Conservation (phyloP, 2,113 vertebrate species). For the Montifringilla adamsi region DNA sequence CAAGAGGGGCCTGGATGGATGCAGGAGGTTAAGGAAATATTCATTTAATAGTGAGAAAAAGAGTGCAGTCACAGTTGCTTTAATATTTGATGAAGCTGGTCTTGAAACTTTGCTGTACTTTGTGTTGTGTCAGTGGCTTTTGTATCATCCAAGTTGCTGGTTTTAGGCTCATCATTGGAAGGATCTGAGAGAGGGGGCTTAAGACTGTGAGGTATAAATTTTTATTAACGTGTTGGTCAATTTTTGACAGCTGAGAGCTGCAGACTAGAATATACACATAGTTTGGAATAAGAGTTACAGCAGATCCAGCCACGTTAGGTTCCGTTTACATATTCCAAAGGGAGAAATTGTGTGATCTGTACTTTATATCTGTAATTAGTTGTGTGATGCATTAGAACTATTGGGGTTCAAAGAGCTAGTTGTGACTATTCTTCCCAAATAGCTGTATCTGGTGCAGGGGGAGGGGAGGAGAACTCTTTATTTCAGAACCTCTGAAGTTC, state of each 20-base stretch:
- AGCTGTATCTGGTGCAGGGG: background rate
- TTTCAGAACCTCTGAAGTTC: constrained; percentile 20
- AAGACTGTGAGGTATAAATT: background rate
- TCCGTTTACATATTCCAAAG: background rate
- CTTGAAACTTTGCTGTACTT: background rate
- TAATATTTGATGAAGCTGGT: background rate
- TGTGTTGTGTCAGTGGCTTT: background rate
- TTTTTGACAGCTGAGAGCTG: background rate
- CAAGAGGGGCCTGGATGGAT: fast-evolving
- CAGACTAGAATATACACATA: background rate
- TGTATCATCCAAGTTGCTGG: too few relatives aligned
- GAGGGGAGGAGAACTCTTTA: background rate
- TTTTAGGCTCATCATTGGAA: background rate
- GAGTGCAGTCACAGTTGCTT: background rate
- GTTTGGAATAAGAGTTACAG: background rate
- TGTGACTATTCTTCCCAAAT: background rate
- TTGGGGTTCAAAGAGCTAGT: background rate
- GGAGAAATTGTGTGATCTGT: background rate
- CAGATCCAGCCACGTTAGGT: background rate
- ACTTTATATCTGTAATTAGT: background rate
- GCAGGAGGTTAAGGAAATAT: background rate
- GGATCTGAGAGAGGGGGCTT: background rate
- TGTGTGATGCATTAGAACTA: background rate
- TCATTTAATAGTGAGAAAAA: background rate
- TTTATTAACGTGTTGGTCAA: background rate